Base-by-base conservation (phyloP, 2,797 vertebrate genomes). In the Melanogrammus aeglefinus region DNA sequence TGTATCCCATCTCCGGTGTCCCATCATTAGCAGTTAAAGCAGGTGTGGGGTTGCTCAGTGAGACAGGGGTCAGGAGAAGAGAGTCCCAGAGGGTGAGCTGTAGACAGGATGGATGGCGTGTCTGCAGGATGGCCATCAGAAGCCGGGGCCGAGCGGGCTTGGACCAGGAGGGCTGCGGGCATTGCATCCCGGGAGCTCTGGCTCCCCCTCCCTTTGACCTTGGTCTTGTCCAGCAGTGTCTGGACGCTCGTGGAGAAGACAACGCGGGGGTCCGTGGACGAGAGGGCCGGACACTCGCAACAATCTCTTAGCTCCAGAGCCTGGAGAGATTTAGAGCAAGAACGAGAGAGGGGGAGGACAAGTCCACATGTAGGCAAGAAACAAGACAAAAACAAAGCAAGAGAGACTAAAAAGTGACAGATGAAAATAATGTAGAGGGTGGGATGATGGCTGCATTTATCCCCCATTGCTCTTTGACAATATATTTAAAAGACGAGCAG, bases 221-320 rank as follows among this genome's bases (percentile, higher is more conserved):
- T 88, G 0, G 77, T 36, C 0, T 82, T 82, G 31, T 91, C 88
- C 83, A 97, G 90, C 76, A 98, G 76, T 85, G 88, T 82, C 10
- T 88, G 92, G 83, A 95, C 89, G 0, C 85, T 95, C 84, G 93
- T 86, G 84, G 77, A 93, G 92, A 99, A 98, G 79, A 94, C 78
- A 31, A 86, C 86, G 4, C 96, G 95, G 81, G 97, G 98, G 90
- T 99, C 97, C 9, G 91, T 82, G 74, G 89, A 89, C 75, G 96
- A 92, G 63, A 99, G 95, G 27, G 94, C 88, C 0, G 97, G 96
- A 77, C 97, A 99, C 75, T 91, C 86, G 79, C 97, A 99, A 69
- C 75, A 90, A 77, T 95, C 95, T 83, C 97, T 96, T 87, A 99
- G 85, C 92, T 96, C 93, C 88, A 99, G 91, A 85, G 96, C 96